Conservation (phyloP, 2,113 vertebrate genomes). For the Regulus satrapa region DNA sequence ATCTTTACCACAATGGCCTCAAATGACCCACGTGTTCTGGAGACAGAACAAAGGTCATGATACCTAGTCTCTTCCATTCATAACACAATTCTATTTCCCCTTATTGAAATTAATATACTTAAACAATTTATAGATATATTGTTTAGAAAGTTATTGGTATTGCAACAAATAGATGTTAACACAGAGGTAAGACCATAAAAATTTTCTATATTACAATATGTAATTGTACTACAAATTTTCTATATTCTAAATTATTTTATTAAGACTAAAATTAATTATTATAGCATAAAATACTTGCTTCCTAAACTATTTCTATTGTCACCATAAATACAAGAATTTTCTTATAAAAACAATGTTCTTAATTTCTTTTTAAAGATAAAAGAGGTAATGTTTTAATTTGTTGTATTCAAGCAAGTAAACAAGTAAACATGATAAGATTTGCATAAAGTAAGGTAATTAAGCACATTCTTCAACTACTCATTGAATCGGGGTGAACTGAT, state of each 20-base stretch:
- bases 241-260: background rate
- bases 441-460: background rate
- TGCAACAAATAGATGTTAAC: background rate
- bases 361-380: background rate
- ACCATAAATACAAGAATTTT: background rate
- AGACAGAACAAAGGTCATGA: background rate
- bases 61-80: background rate
- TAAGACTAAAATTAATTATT: background rate
- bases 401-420: background rate
- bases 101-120: background rate
- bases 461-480: background rate
- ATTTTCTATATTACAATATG: background rate
- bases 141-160: background rate
- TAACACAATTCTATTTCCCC: background rate
- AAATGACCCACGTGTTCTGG: background rate
- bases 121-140: background rate
- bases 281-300: background rate
- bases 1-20: background rate
- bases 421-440: background rate
- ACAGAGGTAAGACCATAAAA: background rate
- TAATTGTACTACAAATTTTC: background rate
- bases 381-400: background rate
- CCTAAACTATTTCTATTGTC: background rate
- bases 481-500: background rate
- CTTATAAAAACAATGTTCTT: background rate